phyloP scores from a whole-genome alignment of 2,888 invertebrate genomes.

The Norana najaformis region DNA sequence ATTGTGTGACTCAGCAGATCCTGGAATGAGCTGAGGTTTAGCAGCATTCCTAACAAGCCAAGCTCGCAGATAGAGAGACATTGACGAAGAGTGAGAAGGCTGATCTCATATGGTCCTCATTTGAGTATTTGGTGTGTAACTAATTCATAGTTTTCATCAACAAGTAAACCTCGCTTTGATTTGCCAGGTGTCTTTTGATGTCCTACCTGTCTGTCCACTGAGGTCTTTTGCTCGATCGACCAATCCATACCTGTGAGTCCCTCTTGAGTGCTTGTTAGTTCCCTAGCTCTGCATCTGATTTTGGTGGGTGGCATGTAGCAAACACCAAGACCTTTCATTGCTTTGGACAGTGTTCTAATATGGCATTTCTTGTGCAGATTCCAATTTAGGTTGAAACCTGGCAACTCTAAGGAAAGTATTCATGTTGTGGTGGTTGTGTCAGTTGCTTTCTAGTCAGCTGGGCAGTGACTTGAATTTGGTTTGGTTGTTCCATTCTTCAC shows the following conservation, averaged over 20 bases:
- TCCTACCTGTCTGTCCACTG: neutral
- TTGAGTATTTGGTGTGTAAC: neutral
- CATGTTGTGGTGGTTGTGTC: neutral
- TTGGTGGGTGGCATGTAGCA: neutral
- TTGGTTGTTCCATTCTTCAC: neutral
- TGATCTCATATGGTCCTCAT: neutral
- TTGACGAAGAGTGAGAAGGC: neutral
- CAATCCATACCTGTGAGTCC: neutral
- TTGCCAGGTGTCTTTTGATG: neutral
- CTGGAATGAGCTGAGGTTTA: neutral
- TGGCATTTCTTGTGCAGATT: neutral
- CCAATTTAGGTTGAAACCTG: neutral
- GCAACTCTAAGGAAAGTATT: neutral
- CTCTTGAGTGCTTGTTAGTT: neutral
- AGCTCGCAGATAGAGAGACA: neutral
- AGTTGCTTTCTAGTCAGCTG: neutral
- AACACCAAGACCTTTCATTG: neutral
- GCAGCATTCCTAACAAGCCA: neutral
- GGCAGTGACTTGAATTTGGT: neutral
- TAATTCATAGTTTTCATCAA: constrained; percentile 5
- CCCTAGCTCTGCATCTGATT: neutral
- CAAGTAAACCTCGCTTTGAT: neutral
- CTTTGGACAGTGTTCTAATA: neutral
- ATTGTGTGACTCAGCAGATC: neutral
- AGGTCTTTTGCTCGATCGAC: constrained; percentile 2